Conservation (phyloP, 2,888 invertebrate species). For the Doris montereyensis region DNA sequence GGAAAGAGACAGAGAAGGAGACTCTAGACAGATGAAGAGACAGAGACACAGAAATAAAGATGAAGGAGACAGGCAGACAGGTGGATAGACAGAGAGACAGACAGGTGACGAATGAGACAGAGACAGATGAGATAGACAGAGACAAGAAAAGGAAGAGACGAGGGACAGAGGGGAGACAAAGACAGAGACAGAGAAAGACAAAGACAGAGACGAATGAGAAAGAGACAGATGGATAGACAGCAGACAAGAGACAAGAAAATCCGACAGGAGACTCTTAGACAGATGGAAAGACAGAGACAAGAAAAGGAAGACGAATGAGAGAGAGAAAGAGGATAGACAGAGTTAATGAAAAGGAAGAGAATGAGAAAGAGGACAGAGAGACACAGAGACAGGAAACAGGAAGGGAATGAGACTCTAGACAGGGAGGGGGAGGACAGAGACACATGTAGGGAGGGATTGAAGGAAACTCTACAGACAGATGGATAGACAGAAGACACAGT, state of each 20-base stretch:
- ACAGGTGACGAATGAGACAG: background rate
- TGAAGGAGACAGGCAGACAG: background rate
- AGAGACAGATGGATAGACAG: slow-evolving; percentile 27
- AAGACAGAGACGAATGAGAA: slow-evolving; percentile 2
- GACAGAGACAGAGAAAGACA: background rate
- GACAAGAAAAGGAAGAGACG: background rate
- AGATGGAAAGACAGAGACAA: slow-evolving; percentile 5
- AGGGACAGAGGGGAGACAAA: background rate
- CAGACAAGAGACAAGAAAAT: slow-evolving; percentile 2
- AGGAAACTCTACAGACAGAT: too few species aligned
- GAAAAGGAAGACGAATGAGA: slow-evolving; percentile 14
- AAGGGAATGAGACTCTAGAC: too few species aligned
- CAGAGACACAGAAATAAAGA: background rate
- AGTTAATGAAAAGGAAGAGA: too few species aligned
- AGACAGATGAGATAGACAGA: background rate
- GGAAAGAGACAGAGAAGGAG: slow-evolving; percentile 8
- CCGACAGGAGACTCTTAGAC: background rate
- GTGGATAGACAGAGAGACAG: background rate
- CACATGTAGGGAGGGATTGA: too few species aligned
- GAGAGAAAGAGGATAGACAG: slow-evolving; percentile 24
- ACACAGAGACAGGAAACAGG: too few species aligned
- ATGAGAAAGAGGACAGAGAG: too few species aligned
- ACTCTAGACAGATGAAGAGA: slow-evolving; percentile 25
- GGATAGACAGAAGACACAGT: too few species aligned
- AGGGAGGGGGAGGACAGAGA: too few species aligned